Conservation (phyloP, 1,140 invertebrate genomes). For the Grapholita molesta region DNA sequence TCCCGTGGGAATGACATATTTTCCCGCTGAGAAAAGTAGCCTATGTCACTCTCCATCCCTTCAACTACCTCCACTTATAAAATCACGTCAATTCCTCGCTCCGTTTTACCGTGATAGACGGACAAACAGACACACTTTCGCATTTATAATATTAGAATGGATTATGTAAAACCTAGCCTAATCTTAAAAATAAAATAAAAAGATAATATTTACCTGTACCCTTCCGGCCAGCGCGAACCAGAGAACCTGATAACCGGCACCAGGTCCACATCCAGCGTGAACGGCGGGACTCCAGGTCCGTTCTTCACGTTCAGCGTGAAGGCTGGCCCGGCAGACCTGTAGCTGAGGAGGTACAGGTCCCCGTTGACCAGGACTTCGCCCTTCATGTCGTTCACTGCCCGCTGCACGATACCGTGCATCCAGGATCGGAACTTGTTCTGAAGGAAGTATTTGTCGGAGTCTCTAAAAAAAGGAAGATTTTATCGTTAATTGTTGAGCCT, state of each 20-base stretch:
- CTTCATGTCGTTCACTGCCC: constrained; percentile 42
- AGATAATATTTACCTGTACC: constrained; percentile 43
- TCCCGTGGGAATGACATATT: too few species aligned
- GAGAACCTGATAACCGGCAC: constrained; percentile 71
- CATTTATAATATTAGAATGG: too few species aligned
- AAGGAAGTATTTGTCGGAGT: constrained; percentile 53
- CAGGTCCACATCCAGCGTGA: constrained; percentile 65
- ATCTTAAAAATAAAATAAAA: too few species aligned
- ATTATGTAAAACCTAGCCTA: too few species aligned
- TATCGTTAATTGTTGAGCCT: too few species aligned
- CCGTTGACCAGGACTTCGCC: constrained; percentile 40
- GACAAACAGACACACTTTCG: background rate
- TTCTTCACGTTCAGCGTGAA: constrained; percentile 62
- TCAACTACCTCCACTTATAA: too few species aligned
- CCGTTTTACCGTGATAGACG: too few species aligned
- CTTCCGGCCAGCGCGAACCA: constrained; percentile 43
- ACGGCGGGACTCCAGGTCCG: constrained; percentile 26
- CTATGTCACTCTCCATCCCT: too few species aligned
- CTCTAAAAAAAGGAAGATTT: constrained; percentile 20
- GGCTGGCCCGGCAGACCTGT: constrained; percentile 69
- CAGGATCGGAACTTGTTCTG: constrained; percentile 69
- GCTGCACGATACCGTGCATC: constrained; percentile 62
- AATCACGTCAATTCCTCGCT: too few species aligned
- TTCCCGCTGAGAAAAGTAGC: too few species aligned
- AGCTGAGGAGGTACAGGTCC: constrained; percentile 47